Conservation (phyloP, 2,888 invertebrate species). For the Ypsolopha scabrella region DNA sequence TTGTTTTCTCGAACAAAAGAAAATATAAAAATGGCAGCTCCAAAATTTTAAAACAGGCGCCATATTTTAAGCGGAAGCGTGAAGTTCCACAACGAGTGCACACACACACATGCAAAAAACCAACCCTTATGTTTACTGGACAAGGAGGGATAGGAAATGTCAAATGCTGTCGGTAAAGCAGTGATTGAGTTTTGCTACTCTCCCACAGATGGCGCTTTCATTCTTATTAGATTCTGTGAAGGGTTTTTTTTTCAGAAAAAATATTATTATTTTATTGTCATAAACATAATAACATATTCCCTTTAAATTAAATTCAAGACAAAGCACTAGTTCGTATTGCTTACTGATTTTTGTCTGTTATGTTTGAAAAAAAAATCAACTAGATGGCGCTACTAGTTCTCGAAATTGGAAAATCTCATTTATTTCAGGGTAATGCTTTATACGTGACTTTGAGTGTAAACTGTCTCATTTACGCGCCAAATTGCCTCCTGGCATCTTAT, state of each 20-base stretch:
- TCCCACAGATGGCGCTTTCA: conserved; percentile 28
- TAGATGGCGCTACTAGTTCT: conserved; percentile 38
- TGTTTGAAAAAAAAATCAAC: background rate
- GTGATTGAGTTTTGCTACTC: conserved; percentile 26
- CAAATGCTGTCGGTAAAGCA: conserved; percentile 32
- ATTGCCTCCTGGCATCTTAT: conserved; percentile 59
- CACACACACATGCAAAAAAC: conserved; percentile 33
- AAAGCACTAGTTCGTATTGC: background rate
- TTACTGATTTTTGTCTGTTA: too few species aligned
- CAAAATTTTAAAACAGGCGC: conserved; percentile 1
- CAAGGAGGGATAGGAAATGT: conserved; percentile 5
- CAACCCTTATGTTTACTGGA: background rate
- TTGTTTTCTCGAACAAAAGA: too few species aligned
- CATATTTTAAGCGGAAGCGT: conserved; percentile 3
- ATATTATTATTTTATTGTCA: too few species aligned
- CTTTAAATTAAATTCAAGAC: background rate
- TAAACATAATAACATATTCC: background rate
- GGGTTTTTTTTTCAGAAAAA: background rate
- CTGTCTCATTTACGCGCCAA: conserved; percentile 55
- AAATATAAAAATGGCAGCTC: background rate
- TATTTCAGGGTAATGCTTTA: conserved; percentile 6
- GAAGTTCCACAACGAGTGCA: background rate
- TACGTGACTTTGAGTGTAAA: conserved; percentile 59
- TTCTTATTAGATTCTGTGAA: background rate
- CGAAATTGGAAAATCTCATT: conserved; percentile 9